These are phyloP conservation scores for Ameiurus melas DNA, from an alignment of 2,113 vertebrate species.

Conservation along the genomic window DNA sequence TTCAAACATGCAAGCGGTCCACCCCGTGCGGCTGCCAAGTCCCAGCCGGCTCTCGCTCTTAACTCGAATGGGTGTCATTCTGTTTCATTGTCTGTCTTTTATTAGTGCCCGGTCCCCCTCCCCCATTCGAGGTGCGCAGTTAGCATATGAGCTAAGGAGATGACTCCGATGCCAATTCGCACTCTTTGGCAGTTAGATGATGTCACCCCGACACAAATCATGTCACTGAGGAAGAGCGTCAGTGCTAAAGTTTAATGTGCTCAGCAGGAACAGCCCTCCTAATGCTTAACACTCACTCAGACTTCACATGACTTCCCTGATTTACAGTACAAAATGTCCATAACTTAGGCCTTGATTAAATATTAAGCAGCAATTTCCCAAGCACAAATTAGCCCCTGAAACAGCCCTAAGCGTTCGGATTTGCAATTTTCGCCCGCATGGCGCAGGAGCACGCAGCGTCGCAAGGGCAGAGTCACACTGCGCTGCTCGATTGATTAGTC, in stretches of 20 bases:
- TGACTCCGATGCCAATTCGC: conserved; percentile 11
- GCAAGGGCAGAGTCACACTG: background rate
- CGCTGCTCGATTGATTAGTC: conserved; percentile 36
- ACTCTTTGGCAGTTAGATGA: conserved; percentile 46
- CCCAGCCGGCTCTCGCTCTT: conserved; percentile 31
- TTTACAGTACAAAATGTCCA: conserved; percentile 15
- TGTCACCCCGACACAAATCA: conserved; percentile 40
- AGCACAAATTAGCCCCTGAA: conserved; percentile 28
- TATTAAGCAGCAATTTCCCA: conserved; percentile 31
- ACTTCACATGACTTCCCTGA: conserved; percentile 19
- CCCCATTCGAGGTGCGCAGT: conserved; percentile 5
- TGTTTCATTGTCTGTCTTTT: conserved; percentile 48
- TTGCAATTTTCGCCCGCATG: background rate
- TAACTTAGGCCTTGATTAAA: conserved; percentile 32
- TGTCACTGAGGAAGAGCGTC: conserved; percentile 5
- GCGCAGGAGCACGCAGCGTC: background rate
- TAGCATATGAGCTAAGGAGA: conserved; percentile 13
- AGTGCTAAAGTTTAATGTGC: conserved; percentile 36
- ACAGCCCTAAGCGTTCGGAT: conserved; percentile 10
- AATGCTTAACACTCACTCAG: conserved; percentile 17
- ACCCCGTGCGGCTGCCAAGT: conserved; percentile 13
- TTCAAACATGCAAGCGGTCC: conserved; percentile 43
- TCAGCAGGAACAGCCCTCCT: conserved; percentile 8
- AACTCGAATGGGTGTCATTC: conserved; percentile 55
- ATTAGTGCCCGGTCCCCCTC: conserved; percentile 11